Base-by-base conservation (phyloP, 2,888 invertebrate genomes). In the Eupithecia subumbrata region DNA sequence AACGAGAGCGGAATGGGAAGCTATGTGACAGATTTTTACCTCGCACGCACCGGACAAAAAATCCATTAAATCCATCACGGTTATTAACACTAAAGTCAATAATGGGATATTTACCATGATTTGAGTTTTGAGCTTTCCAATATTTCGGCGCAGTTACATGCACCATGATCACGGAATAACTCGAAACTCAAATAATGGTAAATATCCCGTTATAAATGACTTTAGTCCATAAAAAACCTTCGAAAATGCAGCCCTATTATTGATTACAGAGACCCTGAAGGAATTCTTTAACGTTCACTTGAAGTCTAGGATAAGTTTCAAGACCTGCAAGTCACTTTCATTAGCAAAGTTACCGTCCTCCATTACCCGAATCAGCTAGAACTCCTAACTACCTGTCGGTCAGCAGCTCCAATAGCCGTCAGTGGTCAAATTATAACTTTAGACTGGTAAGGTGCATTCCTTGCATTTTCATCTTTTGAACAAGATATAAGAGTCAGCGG, bases 371-470 rank as follows among this genome's bases (percentile, higher is more conserved):
- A 74, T 78, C 64, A 34, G 64, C 64, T 18, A 34, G 30, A 64
- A 64, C 9, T 56, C 11, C 22, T 64, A 18, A 64, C 30, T 34
- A 80, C 78, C 78, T 78, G 81, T 76, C 78, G 78, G 76, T 74
- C 76, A 72, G 66, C 74, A 75, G 72, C 72, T 77, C 76, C 67
- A 75, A 80, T 69, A 76, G 71, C 80, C 77, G 80, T 83, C 83
- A 80, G 85, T 78, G 85, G 84, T 85, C 82, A 82, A 88, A 88
- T 86, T 86, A 88, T 88, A 88, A 85, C 83, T 87, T 85, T 84
- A 80, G 82, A 84, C 84, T 84, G 84, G 82, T 79, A 86, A 87
- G 89, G 89, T 90, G 90, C 91, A 90, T 92, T 90, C 91, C 88
- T 82, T 85, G 87, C 89, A 89, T 93, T 89, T 89, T 87, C 87